Evolutionary conservation across 2,113 vertebrate genomes (phyloP).

Genomic region (Dasyurus viverrinus): DNA sequence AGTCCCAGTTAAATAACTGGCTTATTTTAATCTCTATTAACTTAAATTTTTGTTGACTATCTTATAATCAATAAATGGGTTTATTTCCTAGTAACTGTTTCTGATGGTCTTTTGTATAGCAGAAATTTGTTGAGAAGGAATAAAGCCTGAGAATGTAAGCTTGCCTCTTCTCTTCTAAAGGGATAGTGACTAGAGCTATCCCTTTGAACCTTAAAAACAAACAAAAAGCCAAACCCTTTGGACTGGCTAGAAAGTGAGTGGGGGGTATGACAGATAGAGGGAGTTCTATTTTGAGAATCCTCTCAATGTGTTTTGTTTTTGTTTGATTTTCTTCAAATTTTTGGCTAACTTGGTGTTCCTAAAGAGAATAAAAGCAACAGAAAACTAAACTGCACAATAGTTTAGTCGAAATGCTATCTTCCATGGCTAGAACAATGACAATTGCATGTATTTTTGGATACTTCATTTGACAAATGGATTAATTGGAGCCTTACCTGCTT

Average conservation of each 20-base stretch:
- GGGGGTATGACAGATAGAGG: neutral
- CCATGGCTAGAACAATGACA: slow-evolving; percentile 68
- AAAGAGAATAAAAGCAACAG: too few relatives aligned
- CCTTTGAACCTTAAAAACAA: neutral
- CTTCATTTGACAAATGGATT: slow-evolving; percentile 78
- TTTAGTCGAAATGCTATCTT: slow-evolving; percentile 28
- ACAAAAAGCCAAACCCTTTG: neutral
- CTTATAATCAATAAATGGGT: neutral
- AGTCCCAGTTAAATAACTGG: neutral
- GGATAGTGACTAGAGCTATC: neutral
- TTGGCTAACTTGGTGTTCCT: too few relatives aligned
- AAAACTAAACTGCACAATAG: slow-evolving; percentile 6
- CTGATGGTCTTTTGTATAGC: too few relatives aligned
- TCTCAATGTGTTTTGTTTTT: too few relatives aligned
- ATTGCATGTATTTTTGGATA: slow-evolving; percentile 68
- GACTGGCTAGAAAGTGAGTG: neutral
- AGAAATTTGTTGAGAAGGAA: too few relatives aligned
- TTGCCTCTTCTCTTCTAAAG: too few relatives aligned
- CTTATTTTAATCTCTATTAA: neutral
- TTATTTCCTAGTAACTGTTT: too few relatives aligned
- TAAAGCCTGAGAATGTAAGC: too few relatives aligned
- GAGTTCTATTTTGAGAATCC: neutral
- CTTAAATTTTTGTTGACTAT: neutral
- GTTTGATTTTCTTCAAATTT: too few relatives aligned
- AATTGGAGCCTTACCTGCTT: slow-evolving; percentile 74